phyloP scores from a whole-genome alignment of 1,140 invertebrate species.

The Bombus superbus region DNA sequence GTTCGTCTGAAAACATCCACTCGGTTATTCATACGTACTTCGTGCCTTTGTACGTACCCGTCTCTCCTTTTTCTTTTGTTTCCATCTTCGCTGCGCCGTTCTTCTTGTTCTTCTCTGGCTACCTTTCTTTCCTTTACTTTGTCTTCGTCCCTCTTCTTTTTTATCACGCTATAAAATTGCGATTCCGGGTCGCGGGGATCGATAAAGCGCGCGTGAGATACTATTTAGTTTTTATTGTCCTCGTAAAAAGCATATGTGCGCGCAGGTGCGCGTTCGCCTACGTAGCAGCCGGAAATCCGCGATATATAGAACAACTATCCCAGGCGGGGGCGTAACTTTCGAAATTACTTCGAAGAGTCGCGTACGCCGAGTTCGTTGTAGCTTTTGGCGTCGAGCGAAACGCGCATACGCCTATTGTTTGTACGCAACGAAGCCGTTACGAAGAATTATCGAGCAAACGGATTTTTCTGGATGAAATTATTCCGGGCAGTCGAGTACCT shows the following conservation, averaged over 20 bases:
- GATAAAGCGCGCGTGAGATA: constrained; percentile 65
- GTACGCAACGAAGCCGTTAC: background rate
- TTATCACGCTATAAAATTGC: constrained; percentile 71
- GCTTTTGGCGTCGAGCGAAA: background rate
- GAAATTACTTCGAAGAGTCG: constrained; percentile 31
- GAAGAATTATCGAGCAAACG: constrained; percentile 1
- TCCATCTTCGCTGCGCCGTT: background rate
- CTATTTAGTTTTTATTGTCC: constrained; percentile 76
- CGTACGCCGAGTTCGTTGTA: background rate
- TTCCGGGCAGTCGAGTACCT: background rate
- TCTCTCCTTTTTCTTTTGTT: background rate
- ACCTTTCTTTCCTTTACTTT: background rate
- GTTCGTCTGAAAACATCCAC: constrained; percentile 49
- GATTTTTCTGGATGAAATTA: background rate
- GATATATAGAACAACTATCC: background rate
- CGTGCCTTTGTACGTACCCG: background rate
- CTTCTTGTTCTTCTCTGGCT: constrained; percentile 7
- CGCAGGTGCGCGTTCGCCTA: constrained; percentile 34
- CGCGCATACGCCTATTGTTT: background rate
- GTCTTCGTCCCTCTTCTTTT: background rate
- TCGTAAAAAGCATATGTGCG: constrained; percentile 68
- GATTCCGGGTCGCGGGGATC: constrained; percentile 57
- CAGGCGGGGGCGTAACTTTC: constrained; percentile 18
- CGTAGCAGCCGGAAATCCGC: constrained; percentile 35
- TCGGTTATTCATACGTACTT: constrained; percentile 51